Conservation (phyloP, 2,797 vertebrate species). For the Limosa lapponica region DNA sequence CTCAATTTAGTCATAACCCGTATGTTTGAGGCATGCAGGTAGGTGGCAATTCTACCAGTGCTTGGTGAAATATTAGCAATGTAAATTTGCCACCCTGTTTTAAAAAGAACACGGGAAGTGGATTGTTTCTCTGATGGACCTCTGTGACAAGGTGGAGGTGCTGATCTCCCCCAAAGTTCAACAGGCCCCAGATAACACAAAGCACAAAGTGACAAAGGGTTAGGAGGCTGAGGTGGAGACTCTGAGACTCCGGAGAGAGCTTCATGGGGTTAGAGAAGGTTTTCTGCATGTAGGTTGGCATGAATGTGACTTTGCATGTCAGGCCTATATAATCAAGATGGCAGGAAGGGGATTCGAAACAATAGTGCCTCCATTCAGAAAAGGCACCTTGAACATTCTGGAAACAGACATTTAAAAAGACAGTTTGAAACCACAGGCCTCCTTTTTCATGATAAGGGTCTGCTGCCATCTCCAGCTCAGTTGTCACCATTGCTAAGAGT, state of each 20-base stretch:
- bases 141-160: neutral
- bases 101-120: neutral
- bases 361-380: neutral
- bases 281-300: rapidly evolving
- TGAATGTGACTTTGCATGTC: neutral
- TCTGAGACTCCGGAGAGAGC: neutral
- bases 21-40: neutral
- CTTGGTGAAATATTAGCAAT: neutral
- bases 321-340: neutral
- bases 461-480: conserved; percentile 63
- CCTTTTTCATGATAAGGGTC: conserved; percentile 9
- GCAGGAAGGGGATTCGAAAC: neutral
- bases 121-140: neutral
- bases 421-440: neutral
- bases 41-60: neutral
- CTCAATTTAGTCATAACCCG: neutral
- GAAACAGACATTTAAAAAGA: neutral
- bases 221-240: neutral
- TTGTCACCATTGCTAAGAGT: conserved; percentile 24
- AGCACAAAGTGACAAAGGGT: neutral
- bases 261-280: neutral
- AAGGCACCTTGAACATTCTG: neutral
- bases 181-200: neutral
- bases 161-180: neutral
- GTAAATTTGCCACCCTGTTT: neutral